These are phyloP conservation scores for Drosophila parvula DNA, from an alignment of 1,140 invertebrate genomes.

Conservation along the genomic window DNA sequence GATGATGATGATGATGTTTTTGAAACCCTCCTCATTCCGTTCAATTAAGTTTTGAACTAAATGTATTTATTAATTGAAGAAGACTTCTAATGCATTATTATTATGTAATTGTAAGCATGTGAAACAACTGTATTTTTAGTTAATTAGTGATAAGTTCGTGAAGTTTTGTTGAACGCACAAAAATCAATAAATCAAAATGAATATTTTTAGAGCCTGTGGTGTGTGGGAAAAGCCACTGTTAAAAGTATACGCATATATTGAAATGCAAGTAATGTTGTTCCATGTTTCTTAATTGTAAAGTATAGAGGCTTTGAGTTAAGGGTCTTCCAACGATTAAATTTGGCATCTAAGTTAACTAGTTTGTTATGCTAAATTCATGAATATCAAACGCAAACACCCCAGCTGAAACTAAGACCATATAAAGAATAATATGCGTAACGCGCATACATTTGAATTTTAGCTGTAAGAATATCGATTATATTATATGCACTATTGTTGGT, in stretches of 20 bases:
- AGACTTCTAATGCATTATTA: conserved; percentile 75
- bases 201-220: conserved; percentile 26
- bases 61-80: conserved; percentile 64
- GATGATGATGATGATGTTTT: conserved; percentile 29
- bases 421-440: not conserved
- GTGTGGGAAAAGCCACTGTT: not conserved
- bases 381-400: not conserved
- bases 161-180: conserved; percentile 76
- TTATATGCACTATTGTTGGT: too few relatives aligned
- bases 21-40: conserved; percentile 66
- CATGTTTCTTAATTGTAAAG: not conserved
- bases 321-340: not conserved
- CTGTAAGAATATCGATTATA: too few relatives aligned
- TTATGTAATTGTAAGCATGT: conserved; percentile 72
- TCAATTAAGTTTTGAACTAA: conserved; percentile 60
- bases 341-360: not conserved
- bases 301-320: not conserved
- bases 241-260: not conserved
- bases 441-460: not conserved
- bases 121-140: conserved; percentile 69
- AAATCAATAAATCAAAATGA: conserved; percentile 63
- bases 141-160: conserved; percentile 72
- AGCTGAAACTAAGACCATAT: not conserved
- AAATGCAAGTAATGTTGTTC: not conserved
- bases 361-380: not conserved